Percentiles rank a stretch among this genome's conserved stretches.
phyloP scores from a whole-genome alignment of 2,113 vertebrate genomes.

The Picathartes gymnocephalus region DNA sequence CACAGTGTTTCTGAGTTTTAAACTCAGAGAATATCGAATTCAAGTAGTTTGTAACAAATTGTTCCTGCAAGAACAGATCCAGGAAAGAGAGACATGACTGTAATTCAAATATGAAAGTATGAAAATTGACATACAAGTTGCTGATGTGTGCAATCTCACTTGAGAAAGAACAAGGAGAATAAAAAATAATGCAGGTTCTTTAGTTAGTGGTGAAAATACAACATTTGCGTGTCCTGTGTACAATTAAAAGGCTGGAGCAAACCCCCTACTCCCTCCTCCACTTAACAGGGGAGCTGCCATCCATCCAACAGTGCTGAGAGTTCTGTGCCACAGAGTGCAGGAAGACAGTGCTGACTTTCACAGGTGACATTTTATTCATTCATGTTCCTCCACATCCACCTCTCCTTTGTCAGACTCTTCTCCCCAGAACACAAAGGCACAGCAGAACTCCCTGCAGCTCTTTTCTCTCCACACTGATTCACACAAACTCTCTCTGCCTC shows the following conservation, averaged over 20 bases:
- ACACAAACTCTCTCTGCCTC: slow-evolving; percentile 12
- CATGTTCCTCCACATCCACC: not conserved
- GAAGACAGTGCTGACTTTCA: not conserved
- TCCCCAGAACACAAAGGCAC: not conserved
- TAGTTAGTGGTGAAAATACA: not conserved
- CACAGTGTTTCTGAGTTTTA: not conserved
- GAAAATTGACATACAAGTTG: not conserved
- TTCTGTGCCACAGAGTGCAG: not conserved
- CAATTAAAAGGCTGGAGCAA: not conserved
- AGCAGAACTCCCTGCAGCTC: not conserved
- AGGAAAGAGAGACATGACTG: not conserved
- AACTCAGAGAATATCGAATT: not conserved
- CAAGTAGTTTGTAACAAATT: not conserved
- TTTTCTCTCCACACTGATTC: not conserved
- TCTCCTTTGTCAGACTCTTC: not conserved
- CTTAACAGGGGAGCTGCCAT: not conserved
- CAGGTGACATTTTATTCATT: not conserved
- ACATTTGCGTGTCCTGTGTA: not conserved
- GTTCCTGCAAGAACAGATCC: not conserved
- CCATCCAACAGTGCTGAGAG: not conserved
- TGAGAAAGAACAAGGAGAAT: not conserved
- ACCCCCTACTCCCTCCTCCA: not conserved
- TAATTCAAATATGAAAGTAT: not conserved
- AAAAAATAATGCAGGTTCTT: fast-evolving
- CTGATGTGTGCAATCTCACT: not conserved